Evolutionary conservation across 2,797 vertebrate genomes (phyloP), one percentile per base, ranked within the genome.

Genomic region (Danio albolineatus): DNA sequence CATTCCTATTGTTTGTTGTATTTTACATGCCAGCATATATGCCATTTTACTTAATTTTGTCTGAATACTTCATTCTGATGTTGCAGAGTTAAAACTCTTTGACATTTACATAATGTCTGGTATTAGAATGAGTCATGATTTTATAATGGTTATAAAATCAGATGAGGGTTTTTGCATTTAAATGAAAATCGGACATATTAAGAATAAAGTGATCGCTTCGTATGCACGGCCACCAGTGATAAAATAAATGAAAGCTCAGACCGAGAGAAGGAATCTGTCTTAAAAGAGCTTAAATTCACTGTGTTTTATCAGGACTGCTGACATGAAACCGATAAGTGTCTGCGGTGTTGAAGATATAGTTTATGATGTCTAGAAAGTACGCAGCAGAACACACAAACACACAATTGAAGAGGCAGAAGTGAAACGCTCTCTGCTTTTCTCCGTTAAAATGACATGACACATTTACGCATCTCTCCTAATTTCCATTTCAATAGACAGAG

Each of bases 181-280:
- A 51, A 79, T 21, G 16, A 69, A n/a, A 76, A 59, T 61, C 17
- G 43, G 56, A 84, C 78, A 56, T 64, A 78, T 44, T 17, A 51
- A 72, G 54, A 73, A 67, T 67, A 48, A 53, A 54, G 49, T 16
- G 4, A 49, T 49, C 5, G 28, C 36, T 13, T 49, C 28, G 3
- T 16, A 13, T 38, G 46, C 49, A 51, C 21, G 6, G 65, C 46
- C 43, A 77, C 51, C 54, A 44, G 59, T 70, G 21, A 74, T 79
- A 67, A 72, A 83, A 80, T 79, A 85, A 83, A 87, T 76, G 65
- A 70, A 82, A 81, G 80, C 70, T 77, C 49, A 51, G 28, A 79
- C n/a, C 16, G 61, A 38, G 51, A 80, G 53, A 79, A 66, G 28
- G 28, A 69, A 67, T 78, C 43, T 64, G 70, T 67, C 70, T 83